Conservation (phyloP, 53 echinoderm and acorn worm species). For the Astropecten irregularis region DNA sequence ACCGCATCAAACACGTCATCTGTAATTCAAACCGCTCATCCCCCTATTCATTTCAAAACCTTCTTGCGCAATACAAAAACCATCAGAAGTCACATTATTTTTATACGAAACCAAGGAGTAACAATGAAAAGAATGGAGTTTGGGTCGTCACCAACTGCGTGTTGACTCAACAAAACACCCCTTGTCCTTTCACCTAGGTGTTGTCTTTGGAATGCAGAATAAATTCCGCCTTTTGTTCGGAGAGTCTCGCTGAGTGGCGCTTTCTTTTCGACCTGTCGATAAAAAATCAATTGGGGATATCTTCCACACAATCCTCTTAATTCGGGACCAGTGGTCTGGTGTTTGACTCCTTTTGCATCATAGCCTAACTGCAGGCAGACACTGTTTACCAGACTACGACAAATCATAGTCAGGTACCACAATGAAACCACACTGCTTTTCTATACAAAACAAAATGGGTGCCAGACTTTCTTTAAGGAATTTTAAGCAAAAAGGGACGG, state of each 20-base stretch:
- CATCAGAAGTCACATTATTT: background rate
- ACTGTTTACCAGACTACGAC: too few species aligned
- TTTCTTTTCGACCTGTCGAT: background rate
- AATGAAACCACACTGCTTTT: too few species aligned
- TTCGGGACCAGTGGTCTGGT: background rate
- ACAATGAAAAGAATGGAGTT: conserved; percentile 7
- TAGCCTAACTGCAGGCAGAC: too few species aligned
- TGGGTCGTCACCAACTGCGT: conserved; percentile 16
- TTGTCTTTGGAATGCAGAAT: background rate
- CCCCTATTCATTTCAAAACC: background rate
- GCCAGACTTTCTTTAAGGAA: too few species aligned
- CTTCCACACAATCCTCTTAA: background rate
- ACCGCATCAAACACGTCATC: too few species aligned
- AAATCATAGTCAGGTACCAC: too few species aligned
- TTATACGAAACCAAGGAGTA: background rate
- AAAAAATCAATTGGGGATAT: conserved; percentile 22
- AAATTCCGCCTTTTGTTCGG: conserved; percentile 16
- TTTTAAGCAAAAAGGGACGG: too few species aligned
- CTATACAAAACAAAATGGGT: too few species aligned
- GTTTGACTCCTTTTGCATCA: background rate
- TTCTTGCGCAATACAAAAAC: background rate
- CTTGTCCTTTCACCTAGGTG: background rate
- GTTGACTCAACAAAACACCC: conserved; percentile 24
- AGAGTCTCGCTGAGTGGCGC: conserved; percentile 13
- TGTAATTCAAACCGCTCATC: background rate